These are phyloP conservation scores for Zeus faber DNA, from an alignment of 2,113 vertebrate species.

Conservation along the genomic window DNA sequence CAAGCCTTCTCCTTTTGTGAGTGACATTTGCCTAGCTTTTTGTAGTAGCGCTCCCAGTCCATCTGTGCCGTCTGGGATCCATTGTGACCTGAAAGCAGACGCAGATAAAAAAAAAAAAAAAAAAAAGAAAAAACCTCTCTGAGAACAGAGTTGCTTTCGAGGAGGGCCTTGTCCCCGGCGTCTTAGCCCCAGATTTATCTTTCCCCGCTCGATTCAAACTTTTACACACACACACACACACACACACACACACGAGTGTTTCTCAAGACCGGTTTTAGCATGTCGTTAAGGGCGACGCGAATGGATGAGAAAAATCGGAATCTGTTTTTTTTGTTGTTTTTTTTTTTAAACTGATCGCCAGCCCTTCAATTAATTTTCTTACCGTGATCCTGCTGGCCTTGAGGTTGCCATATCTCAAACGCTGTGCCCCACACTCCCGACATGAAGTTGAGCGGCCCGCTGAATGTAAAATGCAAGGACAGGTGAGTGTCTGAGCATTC, in stretches of 20 bases:
- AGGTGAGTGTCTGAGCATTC: no score
- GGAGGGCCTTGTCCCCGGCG: background rate
- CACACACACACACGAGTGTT: background rate
- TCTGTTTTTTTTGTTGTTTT: no score
- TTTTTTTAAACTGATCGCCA: no score
- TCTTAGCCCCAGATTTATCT: background rate
- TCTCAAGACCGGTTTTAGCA: no score
- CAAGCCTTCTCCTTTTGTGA: constrained; percentile 10
- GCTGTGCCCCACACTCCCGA: constrained; percentile 93
- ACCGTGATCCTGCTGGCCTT: constrained; percentile 93
- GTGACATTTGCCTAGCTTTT: constrained; percentile 67
- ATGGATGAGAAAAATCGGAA: no score
- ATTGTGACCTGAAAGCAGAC: constrained; percentile 76
- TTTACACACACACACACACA: background rate
- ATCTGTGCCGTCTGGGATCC: constrained; percentile 75
- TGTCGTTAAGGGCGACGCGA: no score
- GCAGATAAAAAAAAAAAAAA: constrained; percentile 31
- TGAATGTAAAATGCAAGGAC: constrained; percentile 45
- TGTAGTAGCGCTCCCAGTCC: constrained; percentile 73
- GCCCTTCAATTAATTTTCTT: constrained; percentile 72
- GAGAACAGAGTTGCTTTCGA: background rate
- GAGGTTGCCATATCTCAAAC: constrained; percentile 97
- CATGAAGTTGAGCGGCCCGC: constrained; percentile 92
- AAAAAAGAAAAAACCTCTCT: background rate
- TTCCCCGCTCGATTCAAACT: background rate